These are phyloP conservation scores for Paramisgurnus dabryanus DNA, from an alignment of 2,113 vertebrate genomes.

Conservation along the genomic window DNA sequence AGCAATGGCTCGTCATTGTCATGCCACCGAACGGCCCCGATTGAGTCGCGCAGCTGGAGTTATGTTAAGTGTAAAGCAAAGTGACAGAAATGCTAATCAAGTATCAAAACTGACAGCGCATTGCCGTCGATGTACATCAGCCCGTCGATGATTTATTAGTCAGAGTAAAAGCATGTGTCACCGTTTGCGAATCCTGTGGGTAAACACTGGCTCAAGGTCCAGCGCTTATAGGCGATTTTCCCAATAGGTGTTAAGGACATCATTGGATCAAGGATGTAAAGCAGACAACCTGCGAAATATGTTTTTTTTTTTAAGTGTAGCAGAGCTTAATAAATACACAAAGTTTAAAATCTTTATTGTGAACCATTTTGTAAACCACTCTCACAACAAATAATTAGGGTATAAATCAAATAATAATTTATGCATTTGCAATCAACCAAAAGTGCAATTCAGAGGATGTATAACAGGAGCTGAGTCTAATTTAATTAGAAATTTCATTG, in stretches of 20 bases:
- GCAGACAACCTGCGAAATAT: not conserved
- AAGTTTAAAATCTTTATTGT: too few relatives aligned
- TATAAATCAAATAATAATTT: too few relatives aligned
- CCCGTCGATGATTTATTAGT: constrained; percentile 70
- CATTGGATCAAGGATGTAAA: not conserved
- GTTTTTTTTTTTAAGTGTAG: too few relatives aligned
- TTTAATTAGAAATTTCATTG: too few relatives aligned
- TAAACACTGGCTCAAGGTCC: constrained; percentile 66
- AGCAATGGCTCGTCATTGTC: constrained; percentile 67
- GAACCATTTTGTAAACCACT: too few relatives aligned
- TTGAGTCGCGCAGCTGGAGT: constrained; percentile 73
- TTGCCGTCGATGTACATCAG: constrained; percentile 61
- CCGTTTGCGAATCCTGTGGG: constrained; percentile 59
- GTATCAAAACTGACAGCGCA: constrained; percentile 63
- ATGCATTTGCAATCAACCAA: too few relatives aligned
- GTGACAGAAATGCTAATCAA: constrained; percentile 70
- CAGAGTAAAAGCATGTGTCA: constrained; percentile 64
- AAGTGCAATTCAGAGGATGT: too few relatives aligned
- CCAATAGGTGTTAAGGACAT: constrained; percentile 41
- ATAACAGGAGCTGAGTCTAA: too few relatives aligned
- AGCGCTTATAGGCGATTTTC: constrained; percentile 54
- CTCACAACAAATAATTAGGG: too few relatives aligned
- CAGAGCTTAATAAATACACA: too few relatives aligned
- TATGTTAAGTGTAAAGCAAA: constrained; percentile 76
- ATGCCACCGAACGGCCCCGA: constrained; percentile 66